A percentile compares a stretch with the other conserved stretches of the same genome.
Conservation (phyloP, 2,888 invertebrate species). For the Machimus rusticus region DNA sequence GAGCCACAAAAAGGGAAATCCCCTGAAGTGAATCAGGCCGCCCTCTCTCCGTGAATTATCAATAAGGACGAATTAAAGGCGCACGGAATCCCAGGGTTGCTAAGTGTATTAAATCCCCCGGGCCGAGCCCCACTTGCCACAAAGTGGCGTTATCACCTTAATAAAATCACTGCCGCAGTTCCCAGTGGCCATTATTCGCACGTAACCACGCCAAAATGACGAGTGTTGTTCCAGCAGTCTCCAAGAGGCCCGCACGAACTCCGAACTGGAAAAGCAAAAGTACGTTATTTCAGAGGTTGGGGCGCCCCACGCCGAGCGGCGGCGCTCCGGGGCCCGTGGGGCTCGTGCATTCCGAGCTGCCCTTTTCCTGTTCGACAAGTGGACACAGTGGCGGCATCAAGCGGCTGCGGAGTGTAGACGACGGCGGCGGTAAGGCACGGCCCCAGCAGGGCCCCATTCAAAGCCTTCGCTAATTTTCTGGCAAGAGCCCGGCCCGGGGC, state of each 20-base stretch:
- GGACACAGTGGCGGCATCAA: neutral
- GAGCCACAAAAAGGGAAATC: neutral
- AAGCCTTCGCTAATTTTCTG: neutral
- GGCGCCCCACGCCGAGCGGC: neutral
- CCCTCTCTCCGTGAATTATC: neutral
- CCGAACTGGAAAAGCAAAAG: neutral
- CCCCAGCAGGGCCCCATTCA: neutral
- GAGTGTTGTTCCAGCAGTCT: neutral
- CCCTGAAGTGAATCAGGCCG: neutral
- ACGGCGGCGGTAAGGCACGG: neutral
- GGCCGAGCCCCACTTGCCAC: neutral
- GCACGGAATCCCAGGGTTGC: neutral
- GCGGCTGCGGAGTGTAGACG: neutral
- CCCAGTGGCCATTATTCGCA: slow-evolving; percentile 14
- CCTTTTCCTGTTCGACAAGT: neutral
- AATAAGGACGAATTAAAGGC: neutral
- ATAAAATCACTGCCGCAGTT: neutral
- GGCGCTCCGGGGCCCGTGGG: neutral
- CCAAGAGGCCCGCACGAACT: neutral
- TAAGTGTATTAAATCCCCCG: neutral
- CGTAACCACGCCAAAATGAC: neutral
- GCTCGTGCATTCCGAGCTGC: neutral
- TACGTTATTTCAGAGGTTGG: neutral
- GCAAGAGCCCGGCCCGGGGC: neutral
- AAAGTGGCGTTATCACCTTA: neutral